Evolutionary conservation across 2,113 vertebrate genomes (phyloP).

Genomic region (Corythaeola cristata): DNA sequence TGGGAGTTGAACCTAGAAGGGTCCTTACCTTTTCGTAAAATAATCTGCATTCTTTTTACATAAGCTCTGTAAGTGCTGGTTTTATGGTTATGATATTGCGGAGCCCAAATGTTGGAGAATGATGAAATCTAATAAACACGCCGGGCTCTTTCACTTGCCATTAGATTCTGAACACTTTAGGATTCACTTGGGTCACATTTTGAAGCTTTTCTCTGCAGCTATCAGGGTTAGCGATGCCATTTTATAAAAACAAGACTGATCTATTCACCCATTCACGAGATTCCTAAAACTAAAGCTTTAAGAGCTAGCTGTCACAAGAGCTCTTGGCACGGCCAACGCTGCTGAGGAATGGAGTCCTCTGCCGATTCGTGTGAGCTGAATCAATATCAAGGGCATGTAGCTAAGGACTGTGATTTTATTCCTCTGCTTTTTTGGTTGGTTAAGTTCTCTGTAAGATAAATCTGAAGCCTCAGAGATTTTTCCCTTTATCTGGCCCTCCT

Average conservation of each 20-base stretch:
- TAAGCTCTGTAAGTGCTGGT: background rate
- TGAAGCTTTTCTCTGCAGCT: background rate
- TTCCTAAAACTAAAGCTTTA: background rate
- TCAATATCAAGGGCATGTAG: background rate
- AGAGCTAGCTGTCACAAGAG: background rate
- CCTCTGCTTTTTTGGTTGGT: background rate
- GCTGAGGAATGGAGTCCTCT: background rate
- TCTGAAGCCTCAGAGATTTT: background rate
- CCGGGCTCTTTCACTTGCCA: background rate
- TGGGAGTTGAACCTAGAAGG: background rate
- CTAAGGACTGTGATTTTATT: background rate
- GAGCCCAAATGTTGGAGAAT: background rate
- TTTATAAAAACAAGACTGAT: background rate
- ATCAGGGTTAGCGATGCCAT: background rate
- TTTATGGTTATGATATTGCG: background rate
- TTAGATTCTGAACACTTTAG: background rate
- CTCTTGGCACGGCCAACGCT: background rate
- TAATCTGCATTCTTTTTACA: background rate
- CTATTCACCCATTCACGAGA: background rate
- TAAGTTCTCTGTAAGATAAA: background rate
- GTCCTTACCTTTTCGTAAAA: background rate
- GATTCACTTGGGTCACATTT: conserved; percentile 15
- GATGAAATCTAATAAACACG: background rate
- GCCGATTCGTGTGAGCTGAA: background rate
- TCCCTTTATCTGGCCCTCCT: background rate